Evolutionary conservation across 2,888 invertebrate species (phyloP).

Genomic region (Aphelenchoides bicaudatus): DNA sequence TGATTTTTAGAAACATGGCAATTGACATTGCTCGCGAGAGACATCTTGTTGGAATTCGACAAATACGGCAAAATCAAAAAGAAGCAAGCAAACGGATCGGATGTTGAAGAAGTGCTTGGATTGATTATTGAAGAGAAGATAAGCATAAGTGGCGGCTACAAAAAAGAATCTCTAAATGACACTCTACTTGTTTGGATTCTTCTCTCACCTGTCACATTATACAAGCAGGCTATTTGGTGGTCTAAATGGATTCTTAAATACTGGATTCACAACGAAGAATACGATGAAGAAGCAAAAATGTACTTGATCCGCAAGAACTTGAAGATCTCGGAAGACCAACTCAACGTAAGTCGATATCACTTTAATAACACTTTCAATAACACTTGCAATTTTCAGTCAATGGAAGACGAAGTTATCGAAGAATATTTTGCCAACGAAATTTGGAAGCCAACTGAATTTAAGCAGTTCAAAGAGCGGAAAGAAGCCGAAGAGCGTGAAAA

Average conservation of each 20-base stretch:
- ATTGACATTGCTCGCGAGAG: slow-evolving; percentile 68
- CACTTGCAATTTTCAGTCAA: slow-evolving; percentile 41
- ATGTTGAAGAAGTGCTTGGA: slow-evolving; percentile 76
- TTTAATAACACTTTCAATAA: background rate
- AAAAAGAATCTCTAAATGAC: slow-evolving; percentile 75
- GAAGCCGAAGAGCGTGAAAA: slow-evolving; percentile 81
- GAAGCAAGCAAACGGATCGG: slow-evolving; percentile 65
- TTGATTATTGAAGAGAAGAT: slow-evolving; percentile 83
- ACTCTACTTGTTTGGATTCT: slow-evolving; percentile 80
- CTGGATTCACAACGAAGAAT: slow-evolving; percentile 72
- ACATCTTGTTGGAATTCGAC: slow-evolving; percentile 62
- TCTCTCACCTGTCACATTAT: slow-evolving; percentile 74
- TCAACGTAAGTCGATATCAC: slow-evolving; percentile 63
- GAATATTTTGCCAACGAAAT: slow-evolving; percentile 74
- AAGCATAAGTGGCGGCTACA: slow-evolving; percentile 76
- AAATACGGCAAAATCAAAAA: slow-evolving; percentile 42
- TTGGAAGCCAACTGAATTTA: slow-evolving; percentile 78
- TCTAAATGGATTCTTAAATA: slow-evolving; percentile 78
- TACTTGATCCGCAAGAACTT: slow-evolving; percentile 78
- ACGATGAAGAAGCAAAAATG: slow-evolving; percentile 77
- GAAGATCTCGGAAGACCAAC: slow-evolving; percentile 66
- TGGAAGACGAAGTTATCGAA: slow-evolving; percentile 74
- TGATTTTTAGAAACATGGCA: slow-evolving; percentile 67
- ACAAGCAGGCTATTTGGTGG: slow-evolving; percentile 72
- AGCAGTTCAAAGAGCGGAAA: slow-evolving; percentile 75